Conservation (phyloP, 2,113 vertebrate species). For the Nymphicus hollandicus region DNA sequence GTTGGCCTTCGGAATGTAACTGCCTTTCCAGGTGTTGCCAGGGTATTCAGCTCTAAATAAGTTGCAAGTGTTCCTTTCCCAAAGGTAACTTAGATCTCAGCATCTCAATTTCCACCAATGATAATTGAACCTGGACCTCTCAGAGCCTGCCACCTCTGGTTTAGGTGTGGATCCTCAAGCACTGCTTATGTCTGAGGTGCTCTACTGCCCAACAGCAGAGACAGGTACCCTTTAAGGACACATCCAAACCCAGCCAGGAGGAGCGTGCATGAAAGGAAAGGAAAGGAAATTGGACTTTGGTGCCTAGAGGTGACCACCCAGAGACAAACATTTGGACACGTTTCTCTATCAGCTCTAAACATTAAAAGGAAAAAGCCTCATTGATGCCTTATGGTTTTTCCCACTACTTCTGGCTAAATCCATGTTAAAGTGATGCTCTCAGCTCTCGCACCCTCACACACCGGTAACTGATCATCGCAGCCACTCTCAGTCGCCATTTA, state of each 20-base stretch:
- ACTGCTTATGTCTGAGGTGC: background rate
- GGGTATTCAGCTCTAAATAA: background rate
- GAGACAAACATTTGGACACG: background rate
- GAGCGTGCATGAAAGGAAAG: background rate
- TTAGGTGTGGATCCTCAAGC: background rate
- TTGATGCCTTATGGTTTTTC: background rate
- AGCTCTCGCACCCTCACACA: background rate
- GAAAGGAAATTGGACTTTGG: background rate
- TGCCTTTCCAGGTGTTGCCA: background rate
- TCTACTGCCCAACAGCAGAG: background rate
- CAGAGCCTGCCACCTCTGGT: background rate
- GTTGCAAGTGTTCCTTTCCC: background rate
- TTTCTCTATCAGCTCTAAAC: background rate
- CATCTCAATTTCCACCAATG: background rate
- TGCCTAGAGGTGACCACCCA: background rate
- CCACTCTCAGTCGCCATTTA: background rate
- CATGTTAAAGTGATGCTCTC: background rate
- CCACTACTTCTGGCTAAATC: background rate
- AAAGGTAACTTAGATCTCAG: background rate
- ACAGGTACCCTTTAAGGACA: no score
- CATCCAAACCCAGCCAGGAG: background rate
- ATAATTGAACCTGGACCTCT: background rate
- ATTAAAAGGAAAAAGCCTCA: background rate
- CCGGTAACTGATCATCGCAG: slow-evolving; percentile 1
- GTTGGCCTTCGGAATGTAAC: no score